Evolutionary conservation across 37 sponge, comb jelly and placozoan genomes (phyloP), one percentile per base, ranked within the genome.

Genomic region (Halichondria panicea): DNA sequence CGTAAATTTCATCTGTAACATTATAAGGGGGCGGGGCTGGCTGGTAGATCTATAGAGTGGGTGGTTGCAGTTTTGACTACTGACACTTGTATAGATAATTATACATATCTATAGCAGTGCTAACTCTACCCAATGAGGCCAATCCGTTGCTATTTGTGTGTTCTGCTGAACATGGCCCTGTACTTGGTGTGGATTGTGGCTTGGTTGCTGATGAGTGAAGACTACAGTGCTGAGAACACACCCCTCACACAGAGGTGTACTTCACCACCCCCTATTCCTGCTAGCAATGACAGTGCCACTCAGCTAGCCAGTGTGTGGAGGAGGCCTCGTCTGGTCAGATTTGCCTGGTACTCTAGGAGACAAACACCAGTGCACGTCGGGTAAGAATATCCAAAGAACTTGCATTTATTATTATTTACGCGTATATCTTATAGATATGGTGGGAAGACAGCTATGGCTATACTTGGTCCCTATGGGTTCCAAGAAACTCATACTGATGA

Each of bases 401-500:
- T 15, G 11, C 15, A 11, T 18, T 15, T 18, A 48, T 48, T 18
- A 48, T 48, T 48, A 18, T 48, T 15, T 11, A 18, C 52, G 15
- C 52, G 13, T n/a, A 34, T 57, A 21, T 34, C n/a, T 32, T 70
- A 7, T 38, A 89, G 89, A n/a, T 91, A 94, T 67, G 91, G 78
- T 58, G 94, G 94, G 18, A 68, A 37, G 13, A 87, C 94, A 27
- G 94, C 87, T 5, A 63, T 82, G 79, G 84, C 84, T 34, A 84
- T 94, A 35, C 73, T 94, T 18, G 68, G 42, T 6, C 91, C 91
- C 7, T 89, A 82, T 66, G 91, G 91, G 2, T 94, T 89, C 44
- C 15, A 79, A 53, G 87, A 89, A 42, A 94, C 94, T 19, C 79
- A 79, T 43, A 76, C 84, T 31, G 82, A 94, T 87, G 91, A 94